A percentile compares a stretch with the other conserved stretches of the same genome.
These are phyloP conservation scores for Herpailurus yagouaroundi DNA, from an alignment of 2,113 vertebrate species.

Conservation along the genomic window DNA sequence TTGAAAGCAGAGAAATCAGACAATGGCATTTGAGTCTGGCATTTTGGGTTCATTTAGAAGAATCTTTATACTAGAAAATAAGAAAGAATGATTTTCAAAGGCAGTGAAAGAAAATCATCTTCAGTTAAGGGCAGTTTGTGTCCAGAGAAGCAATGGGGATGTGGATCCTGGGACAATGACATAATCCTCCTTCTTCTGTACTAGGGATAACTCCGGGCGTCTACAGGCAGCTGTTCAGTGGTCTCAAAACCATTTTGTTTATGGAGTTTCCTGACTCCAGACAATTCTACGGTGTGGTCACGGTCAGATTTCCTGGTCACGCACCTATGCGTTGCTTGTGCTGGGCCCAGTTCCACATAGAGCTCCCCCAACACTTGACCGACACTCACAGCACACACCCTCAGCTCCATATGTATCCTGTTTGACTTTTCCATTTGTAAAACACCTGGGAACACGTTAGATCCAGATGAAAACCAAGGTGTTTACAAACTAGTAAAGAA, in stretches of 20 bases:
- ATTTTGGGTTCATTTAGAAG: conserved; percentile 36
- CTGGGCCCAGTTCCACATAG: fast-evolving
- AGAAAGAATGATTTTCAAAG: conserved; percentile 38
- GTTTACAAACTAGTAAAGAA: conserved; percentile 74
- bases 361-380: too few species aligned
- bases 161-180: neutral
- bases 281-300: neutral
- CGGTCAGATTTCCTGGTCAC: neutral
- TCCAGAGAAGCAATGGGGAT: neutral
- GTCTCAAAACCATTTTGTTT: neutral
- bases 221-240: neutral
- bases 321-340: fast-evolving
- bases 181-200: neutral
- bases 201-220: neutral
- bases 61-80: neutral
- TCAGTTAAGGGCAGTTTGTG: neutral
- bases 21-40: neutral
- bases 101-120: neutral
- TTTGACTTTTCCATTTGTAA: conserved; percentile 66
- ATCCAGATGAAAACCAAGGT: conserved; percentile 67
- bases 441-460: conserved; percentile 29
- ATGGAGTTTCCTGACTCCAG: neutral
- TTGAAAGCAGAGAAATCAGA: neutral
- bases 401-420: conserved; percentile 31
- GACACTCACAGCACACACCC: neutral